Conservation (phyloP, 2,797 vertebrate genomes). For the Micropoecilia bifurca region DNA sequence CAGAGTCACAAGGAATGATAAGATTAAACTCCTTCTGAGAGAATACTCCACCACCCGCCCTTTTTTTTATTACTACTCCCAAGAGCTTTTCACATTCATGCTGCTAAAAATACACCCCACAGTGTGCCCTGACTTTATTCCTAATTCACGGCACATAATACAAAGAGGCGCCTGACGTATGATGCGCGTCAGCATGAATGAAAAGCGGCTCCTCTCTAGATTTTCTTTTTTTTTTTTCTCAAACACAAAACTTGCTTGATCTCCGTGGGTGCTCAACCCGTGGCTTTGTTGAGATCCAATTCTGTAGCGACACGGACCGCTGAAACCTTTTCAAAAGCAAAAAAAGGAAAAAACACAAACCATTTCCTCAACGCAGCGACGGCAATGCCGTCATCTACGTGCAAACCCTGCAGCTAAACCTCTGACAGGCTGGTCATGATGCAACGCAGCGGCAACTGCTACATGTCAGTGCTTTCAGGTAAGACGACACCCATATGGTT, state of each 20-base stretch:
- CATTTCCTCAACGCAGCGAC: slow-evolving; percentile 46
- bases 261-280: slow-evolving; percentile 50
- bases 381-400: slow-evolving; percentile 43
- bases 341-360: slow-evolving; percentile 32
- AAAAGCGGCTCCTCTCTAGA: slow-evolving; percentile 25
- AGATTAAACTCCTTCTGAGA: slow-evolving; percentile 22
- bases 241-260: slow-evolving; percentile 42
- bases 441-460: slow-evolving; percentile 62
- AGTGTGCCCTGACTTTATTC: slow-evolving; percentile 1
- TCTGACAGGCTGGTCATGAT: slow-evolving; percentile 61
- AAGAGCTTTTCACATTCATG: slow-evolving; percentile 24
- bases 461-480: slow-evolving; percentile 54
- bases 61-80: slow-evolving; percentile 21
- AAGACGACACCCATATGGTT: slow-evolving; percentile 23
- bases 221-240: background rate
- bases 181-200: slow-evolving; percentile 20
- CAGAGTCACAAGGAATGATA: slow-evolving; percentile 13
- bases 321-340: slow-evolving; percentile 62
- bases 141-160: slow-evolving; percentile 4
- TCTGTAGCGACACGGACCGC: slow-evolving; percentile 43
- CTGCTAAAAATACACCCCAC: slow-evolving; percentile 7
- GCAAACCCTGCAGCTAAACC: slow-evolving; percentile 60
- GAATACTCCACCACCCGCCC: background rate
- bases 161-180: background rate
- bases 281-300: slow-evolving; percentile 31